phyloP scores from a whole-genome alignment of 2,113 vertebrate genomes.

The Periophthalmus modestus region DNA sequence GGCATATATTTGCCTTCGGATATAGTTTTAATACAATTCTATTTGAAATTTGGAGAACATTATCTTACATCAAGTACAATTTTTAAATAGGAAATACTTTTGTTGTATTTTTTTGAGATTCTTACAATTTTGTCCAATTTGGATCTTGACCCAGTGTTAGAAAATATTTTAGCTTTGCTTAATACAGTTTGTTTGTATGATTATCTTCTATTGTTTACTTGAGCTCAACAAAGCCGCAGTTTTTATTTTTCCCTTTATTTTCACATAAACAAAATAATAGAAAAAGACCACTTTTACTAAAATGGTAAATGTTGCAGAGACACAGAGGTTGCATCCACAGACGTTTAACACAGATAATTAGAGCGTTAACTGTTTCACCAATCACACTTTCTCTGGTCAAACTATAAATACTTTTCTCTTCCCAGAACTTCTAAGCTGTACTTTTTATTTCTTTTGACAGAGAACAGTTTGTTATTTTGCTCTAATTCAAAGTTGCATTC shows the following conservation, averaged over 20 bases:
- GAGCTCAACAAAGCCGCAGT: conserved; percentile 23
- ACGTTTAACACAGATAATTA: conserved; percentile 58
- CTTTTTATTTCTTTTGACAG: conserved; percentile 22
- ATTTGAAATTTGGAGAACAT: too few relatives aligned
- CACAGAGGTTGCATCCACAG: conserved; percentile 28
- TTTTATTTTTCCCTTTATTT: not conserved
- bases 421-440: conserved; percentile 49
- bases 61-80: too few relatives aligned
- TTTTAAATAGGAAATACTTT: too few relatives aligned
- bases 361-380: conserved; percentile 57
- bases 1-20: too few relatives aligned
- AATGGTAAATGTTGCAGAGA: conserved; percentile 33
- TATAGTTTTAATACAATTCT: too few relatives aligned
- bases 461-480: conserved; percentile 62
- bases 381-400: conserved; percentile 45
- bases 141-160: conserved; percentile 33
- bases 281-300: conserved; percentile 28
- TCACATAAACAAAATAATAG: conserved; percentile 25
- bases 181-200: conserved; percentile 31
- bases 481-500: conserved; percentile 67
- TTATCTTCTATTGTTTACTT: conserved; percentile 36
- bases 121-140: not conserved
- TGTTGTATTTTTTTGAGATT: not conserved
- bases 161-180: conserved; percentile 2
- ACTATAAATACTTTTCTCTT: conserved; percentile 46